Evolutionary conservation across 1,140 invertebrate genomes (phyloP).

Genomic region (Brevipalpus yothersi): DNA sequence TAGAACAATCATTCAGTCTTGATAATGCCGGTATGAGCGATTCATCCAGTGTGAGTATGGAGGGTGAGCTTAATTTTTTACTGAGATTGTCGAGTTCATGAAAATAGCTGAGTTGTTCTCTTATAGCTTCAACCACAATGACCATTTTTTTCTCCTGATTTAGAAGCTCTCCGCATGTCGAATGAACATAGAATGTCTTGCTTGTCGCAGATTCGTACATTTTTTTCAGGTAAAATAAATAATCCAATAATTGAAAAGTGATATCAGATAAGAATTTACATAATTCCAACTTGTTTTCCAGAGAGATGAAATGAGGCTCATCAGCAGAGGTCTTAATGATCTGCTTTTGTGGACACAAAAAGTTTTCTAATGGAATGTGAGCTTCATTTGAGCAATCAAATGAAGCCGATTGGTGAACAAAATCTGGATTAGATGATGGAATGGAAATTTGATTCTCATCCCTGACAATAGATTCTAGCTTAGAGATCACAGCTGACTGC

Average conservation of each 20-base stretch:
- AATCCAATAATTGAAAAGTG: constrained; percentile 23
- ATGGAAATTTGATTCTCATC: too few relatives aligned
- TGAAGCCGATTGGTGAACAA: too few relatives aligned
- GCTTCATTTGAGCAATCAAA: too few relatives aligned
- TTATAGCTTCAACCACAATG: constrained; percentile 46
- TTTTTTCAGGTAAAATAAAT: constrained; percentile 39
- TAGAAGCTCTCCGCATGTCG: constrained; percentile 62
- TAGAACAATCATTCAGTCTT: constrained; percentile 61
- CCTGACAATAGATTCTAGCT: too few relatives aligned
- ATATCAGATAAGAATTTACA: too few relatives aligned
- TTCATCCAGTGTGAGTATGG: constrained; percentile 28
- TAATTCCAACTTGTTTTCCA: too few relatives aligned
- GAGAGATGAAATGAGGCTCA: too few relatives aligned
- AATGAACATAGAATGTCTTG: constrained; percentile 68
- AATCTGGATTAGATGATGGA: too few relatives aligned
- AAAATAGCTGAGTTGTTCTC: constrained; percentile 54
- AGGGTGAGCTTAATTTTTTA: constrained; percentile 20
- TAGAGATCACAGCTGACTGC: too few relatives aligned
- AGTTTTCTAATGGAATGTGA: too few relatives aligned
- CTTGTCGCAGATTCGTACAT: constrained; percentile 60
- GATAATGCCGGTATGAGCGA: constrained; percentile 51
- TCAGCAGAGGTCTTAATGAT: too few relatives aligned
- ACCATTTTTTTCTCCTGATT: constrained; percentile 60
- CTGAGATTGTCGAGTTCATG: constrained; percentile 53
- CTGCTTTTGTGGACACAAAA: too few relatives aligned